Base-by-base conservation (phyloP, 64 coral and sea anemone genomes). In the Platygyra sinensis region DNA sequence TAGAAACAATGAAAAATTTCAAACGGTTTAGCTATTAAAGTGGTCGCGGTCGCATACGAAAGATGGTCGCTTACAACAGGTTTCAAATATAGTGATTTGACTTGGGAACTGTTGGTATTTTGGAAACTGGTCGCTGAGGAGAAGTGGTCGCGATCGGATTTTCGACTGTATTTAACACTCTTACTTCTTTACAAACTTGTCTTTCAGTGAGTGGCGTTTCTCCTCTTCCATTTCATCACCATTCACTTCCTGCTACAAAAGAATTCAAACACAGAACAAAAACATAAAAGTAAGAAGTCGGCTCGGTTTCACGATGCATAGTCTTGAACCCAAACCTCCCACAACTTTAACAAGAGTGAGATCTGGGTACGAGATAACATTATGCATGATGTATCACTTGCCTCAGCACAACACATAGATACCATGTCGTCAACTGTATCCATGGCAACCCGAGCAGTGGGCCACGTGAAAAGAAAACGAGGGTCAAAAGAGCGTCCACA, bases 401-500 rank as follows among this genome's bases (percentile, higher is more conserved):
- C 95, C 92, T 97, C 82, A 57, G 62, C 11, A 50, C 49, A 80
- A 71, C 75, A 91, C 29, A 77, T 89, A 18, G 54, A 32, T 10
- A 83, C 60, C 83, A 99, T 82, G 22, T 96, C 69, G 33, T 95
- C 83, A 2, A 77, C 87, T 46, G 87, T 88, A 22, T 91, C 97
- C 88, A 99, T 90, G 22, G 65, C 91, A 89, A 99, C 94, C 14
- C 15, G 74, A 36, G 97, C 97, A 15, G 97, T 93, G 5, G 97
- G 94, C 97, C 97, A 99, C 0, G 94, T 75, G 73, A 91, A 99
- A 17, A 99, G 51, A 74, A 99, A 99, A 12, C 78, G 54, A 72
- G 97, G 97, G 73, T 96, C 87, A 65, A 99, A 96, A 0, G 97
- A 91, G 33, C 97, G 97, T 46, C 97, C 91, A 79, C 97, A 99